phyloP scores from a whole-genome alignment of 1,140 invertebrate species.

The Bilobella aurantiaca region DNA sequence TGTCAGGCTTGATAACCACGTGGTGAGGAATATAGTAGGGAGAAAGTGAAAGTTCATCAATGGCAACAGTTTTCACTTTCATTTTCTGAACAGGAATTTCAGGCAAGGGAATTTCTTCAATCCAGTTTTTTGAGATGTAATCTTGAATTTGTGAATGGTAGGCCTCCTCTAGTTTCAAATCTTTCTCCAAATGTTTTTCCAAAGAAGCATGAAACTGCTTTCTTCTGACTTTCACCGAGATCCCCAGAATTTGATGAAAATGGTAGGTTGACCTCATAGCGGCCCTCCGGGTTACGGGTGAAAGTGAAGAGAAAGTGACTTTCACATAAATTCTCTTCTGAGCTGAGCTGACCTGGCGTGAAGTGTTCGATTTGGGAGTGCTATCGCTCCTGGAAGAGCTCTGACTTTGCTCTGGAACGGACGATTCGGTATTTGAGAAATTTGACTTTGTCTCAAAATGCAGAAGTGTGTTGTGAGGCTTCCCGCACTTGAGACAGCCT shows the following conservation, averaged over 20 bases:
- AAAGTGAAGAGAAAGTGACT: neutral
- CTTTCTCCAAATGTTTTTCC: neutral
- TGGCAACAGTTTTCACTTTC: neutral
- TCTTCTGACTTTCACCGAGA: neutral
- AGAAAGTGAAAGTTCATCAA: neutral
- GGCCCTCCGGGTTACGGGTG: neutral
- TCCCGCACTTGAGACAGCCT: no score
- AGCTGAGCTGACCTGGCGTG: neutral
- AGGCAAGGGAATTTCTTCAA: slow-evolving; percentile 24
- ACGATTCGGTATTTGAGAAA: no score
- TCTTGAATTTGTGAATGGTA: slow-evolving; percentile 38
- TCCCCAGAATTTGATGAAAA: neutral
- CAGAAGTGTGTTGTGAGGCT: no score
- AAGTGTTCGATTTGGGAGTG: no score
- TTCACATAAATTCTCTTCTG: neutral
- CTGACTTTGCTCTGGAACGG: no score
- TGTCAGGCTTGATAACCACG: slow-evolving; percentile 33
- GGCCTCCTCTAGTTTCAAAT: neutral
- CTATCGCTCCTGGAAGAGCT: no score
- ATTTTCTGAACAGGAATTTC: neutral
- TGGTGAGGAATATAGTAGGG: slow-evolving; percentile 39
- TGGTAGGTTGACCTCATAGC: neutral
- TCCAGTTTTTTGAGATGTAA: slow-evolving; percentile 38
- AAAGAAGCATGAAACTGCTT: neutral
- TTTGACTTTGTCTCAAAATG: no score